Conservation (phyloP, 2,113 vertebrate species). For the Himantopus leucocephalus region DNA sequence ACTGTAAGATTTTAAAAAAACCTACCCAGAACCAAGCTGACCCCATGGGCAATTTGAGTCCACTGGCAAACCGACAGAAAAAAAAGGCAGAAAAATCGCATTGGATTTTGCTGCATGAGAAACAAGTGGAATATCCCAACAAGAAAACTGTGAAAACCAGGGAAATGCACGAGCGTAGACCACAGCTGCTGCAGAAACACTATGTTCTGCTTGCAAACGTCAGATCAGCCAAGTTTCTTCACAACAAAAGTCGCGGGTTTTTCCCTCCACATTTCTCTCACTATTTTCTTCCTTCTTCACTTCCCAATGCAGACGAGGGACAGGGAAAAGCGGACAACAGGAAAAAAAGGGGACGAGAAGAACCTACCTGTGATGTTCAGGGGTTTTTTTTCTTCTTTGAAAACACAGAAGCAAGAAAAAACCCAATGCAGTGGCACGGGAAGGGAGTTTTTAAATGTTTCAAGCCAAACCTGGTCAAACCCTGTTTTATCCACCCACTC, state of each 20-base stretch:
- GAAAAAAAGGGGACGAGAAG: background rate
- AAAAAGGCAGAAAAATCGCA: background rate
- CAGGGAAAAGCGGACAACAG: background rate
- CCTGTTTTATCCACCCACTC: background rate
- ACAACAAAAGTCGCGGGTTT: background rate
- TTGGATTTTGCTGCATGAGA: background rate
- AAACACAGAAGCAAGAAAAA: background rate
- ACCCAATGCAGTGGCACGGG: fast-evolving
- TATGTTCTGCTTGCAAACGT: background rate
- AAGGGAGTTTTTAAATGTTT: background rate
- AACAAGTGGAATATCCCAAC: background rate
- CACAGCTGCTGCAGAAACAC: constrained; percentile 1
- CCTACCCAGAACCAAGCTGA: background rate
- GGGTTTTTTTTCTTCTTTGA: background rate
- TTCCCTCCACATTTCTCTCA: background rate
- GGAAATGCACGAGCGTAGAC: background rate
- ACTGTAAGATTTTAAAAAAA: background rate
- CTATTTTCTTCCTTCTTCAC: background rate
- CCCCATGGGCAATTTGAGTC: background rate
- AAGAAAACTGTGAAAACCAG: background rate
- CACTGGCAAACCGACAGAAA: background rate
- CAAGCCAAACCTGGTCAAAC: background rate
- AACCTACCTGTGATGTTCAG: background rate
- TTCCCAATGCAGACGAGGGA: background rate
- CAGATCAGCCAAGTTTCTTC: background rate